Conservation (phyloP, 2,888 invertebrate genomes). For the Dichetophora obliterata region DNA sequence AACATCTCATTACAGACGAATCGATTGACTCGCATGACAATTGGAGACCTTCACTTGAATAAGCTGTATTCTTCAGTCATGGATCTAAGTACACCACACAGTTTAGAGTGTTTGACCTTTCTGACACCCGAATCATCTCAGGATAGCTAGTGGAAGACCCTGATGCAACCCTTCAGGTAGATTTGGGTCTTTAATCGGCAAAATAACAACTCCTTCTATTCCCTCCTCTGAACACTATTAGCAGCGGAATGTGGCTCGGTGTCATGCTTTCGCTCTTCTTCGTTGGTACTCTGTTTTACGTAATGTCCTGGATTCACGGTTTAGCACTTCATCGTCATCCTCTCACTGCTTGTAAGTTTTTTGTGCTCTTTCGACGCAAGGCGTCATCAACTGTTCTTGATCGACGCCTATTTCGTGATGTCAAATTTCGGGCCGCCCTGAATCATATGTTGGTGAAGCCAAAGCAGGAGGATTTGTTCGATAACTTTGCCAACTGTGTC, state of each 20-base stretch:
- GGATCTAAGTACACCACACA: slow-evolving; percentile 83
- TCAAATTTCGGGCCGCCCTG: slow-evolving; percentile 58
- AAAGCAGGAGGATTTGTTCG: slow-evolving; percentile 74
- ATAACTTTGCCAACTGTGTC: slow-evolving; percentile 79
- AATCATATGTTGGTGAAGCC: slow-evolving; percentile 48
- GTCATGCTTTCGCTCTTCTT: slow-evolving; percentile 78
- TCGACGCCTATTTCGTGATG: slow-evolving; percentile 46
- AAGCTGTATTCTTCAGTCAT: slow-evolving; percentile 77
- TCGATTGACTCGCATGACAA: slow-evolving; percentile 78
- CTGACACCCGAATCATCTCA: slow-evolving; percentile 84
- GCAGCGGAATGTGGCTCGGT: slow-evolving; percentile 81
- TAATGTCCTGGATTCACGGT: slow-evolving; percentile 72
- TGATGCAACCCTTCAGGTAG: slow-evolving; percentile 84
- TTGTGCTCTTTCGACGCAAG: slow-evolving; percentile 8
- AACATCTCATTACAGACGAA: slow-evolving; percentile 60
- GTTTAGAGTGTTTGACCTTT: slow-evolving; percentile 87
- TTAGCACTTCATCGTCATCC: slow-evolving; percentile 46
- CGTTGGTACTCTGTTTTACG: slow-evolving; percentile 77
- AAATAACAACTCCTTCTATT: too few species aligned
- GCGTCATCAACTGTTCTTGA: neutral
- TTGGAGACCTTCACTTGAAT: slow-evolving; percentile 84
- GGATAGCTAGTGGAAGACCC: slow-evolving; percentile 87
- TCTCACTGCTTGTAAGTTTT: neutral
- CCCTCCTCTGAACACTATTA: too few species aligned
- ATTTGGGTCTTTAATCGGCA: slow-evolving; percentile 60